Base-by-base conservation (phyloP, 2,888 invertebrate genomes). In the Notodonta ziczac region DNA sequence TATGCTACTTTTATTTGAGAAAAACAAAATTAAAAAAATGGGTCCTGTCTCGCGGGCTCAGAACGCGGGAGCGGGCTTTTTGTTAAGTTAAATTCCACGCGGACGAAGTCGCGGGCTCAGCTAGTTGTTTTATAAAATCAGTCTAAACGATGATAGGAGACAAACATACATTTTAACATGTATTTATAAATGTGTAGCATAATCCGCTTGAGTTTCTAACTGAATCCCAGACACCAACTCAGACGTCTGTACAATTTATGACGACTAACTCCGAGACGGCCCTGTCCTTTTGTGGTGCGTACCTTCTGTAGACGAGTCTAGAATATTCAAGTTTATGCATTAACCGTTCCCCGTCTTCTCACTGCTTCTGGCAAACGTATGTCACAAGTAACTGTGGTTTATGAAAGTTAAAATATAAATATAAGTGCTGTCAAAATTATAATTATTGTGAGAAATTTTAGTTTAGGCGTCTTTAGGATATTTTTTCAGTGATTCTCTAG, bases 191-290 rank as follows among this genome's bases (percentile, higher is more conserved):
- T n/a, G 50, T 16, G 4, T 16, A 51, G 8, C 4, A 24, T 5
- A 51, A 51, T 40, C 14, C 9, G 39, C 40, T 40, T 16, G 1
- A 55, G 39, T 32, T 55, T 40, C 9, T 40, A 16, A 55, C 7
- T 55, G 39, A 13, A 6, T 14, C 55, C 55, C 4, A 32, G 4
- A 12, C 32, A 10, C 24, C 44, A 80, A 84, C 78, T 80, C 81
- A 81, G 85, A 84, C 81, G 82, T 84, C 83, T 82, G 78, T 67
- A 81, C 86, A 86, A 86, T 86, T 87, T 87, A 85, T 87, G 85
- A 83, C 73, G 84, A 80, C 81, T 84, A 84, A 85, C 85, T 86
- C 77, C 65, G 76, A 80, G 78, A 81, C 79, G 82, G 85, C 82
- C 83, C 79, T 80, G 81, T 81, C 79, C 84, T 84, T 84, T 85